Evolutionary conservation across 2,888 invertebrate species (phyloP).

Genomic region (Isoperla grammatica): DNA sequence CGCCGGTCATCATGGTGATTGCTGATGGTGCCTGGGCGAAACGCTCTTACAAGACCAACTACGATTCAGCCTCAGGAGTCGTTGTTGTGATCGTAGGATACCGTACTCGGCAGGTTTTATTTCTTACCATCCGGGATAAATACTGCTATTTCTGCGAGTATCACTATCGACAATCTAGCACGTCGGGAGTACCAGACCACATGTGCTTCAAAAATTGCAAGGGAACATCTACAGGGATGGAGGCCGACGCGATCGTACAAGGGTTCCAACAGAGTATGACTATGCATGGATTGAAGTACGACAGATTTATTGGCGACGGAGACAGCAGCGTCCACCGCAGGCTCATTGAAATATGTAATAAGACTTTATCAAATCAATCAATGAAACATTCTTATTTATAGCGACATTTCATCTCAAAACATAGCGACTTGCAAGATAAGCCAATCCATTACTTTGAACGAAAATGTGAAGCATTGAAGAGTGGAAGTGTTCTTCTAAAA

Average conservation of each 20-base stretch:
- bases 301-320: no score
- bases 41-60: conserved; percentile 32
- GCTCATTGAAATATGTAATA: no score
- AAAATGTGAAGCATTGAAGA: no score
- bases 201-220: conserved; percentile 5
- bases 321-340: no score
- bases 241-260: conserved; percentile 19
- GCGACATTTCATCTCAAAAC: no score
- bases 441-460: no score
- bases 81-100: conserved; percentile 28
- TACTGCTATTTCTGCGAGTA: conserved; percentile 19
- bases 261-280: conserved; percentile 23
- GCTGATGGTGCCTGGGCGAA: conserved; percentile 36
- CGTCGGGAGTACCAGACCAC: background rate
- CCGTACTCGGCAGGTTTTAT: conserved; percentile 20
- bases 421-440: no score
- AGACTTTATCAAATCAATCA: no score
- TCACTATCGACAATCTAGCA: background rate
- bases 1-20: conserved; percentile 34
- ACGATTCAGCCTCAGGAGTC: conserved; percentile 28
- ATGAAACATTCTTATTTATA: no score
- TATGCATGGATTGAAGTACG: no score
- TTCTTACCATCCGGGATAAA: conserved; percentile 19
- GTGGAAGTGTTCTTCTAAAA: no score
- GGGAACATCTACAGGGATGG: background rate